Evolutionary conservation across 2,113 vertebrate genomes (phyloP).

Genomic region (Pseudorasbora parva): DNA sequence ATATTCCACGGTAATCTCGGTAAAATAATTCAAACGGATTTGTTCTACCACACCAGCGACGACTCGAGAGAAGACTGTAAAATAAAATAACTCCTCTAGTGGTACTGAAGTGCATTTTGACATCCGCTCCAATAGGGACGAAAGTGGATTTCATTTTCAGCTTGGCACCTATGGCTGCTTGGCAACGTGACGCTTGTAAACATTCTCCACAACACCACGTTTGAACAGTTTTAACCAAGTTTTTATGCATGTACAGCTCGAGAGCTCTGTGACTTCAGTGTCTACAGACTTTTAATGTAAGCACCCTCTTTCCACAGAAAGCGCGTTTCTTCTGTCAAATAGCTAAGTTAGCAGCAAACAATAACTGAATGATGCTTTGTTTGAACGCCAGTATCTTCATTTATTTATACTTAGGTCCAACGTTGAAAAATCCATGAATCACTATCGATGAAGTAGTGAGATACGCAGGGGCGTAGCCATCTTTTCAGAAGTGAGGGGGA

Average conservation of each 20-base stretch:
- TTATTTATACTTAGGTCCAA: background rate
- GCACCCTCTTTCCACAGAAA: background rate
- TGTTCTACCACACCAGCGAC: background rate
- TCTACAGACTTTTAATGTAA: no score
- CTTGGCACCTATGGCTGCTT: background rate
- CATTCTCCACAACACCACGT: background rate
- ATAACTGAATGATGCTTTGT: background rate
- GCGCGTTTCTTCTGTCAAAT: background rate
- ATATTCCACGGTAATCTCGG: background rate
- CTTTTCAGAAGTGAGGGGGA: no score
- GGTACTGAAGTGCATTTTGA: background rate
- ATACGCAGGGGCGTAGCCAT: no score
- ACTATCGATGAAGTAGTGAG: no score
- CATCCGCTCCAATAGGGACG: background rate
- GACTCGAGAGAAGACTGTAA: background rate
- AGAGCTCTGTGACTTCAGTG: no score
- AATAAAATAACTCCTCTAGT: background rate
- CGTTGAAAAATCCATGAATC: no score
- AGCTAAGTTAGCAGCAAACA: no score
- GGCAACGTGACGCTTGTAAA: background rate
- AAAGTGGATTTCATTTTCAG: background rate
- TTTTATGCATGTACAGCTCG: no score
- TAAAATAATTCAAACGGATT: background rate
- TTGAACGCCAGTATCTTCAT: background rate
- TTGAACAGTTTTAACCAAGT: no score